Conservation (phyloP, 30 jellyfish, hydroid and myxozoan genomes). For the Pseudorhiza aurosa region DNA sequence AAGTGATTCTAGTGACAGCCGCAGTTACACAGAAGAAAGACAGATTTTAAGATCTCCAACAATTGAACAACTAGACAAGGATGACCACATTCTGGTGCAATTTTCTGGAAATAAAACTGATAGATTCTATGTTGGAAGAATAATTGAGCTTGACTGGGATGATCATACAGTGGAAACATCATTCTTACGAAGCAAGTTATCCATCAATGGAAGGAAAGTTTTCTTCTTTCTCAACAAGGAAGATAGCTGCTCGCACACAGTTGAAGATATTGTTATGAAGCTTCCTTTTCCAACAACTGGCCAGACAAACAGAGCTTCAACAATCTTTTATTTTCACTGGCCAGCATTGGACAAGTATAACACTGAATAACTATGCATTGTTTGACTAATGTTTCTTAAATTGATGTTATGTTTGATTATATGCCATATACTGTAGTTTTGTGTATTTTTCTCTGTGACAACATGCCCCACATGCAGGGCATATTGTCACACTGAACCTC, state of each 20-base stretch:
- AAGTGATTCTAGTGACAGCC: conserved; percentile 32
- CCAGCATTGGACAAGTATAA: no score
- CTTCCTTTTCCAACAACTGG: conserved; percentile 64
- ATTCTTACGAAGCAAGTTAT: conserved; percentile 53
- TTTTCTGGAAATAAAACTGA: conserved; percentile 44
- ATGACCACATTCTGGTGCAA: conserved; percentile 42
- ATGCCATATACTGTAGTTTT: no score
- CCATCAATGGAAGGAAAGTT: conserved; percentile 30
- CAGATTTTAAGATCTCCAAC: conserved; percentile 55
- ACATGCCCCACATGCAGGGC: no score
- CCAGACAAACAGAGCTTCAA: conserved; percentile 19
- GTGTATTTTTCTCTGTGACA: no score
- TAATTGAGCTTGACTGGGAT: conserved; percentile 17
- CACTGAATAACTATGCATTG: no score
- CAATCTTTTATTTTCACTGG: not conserved
- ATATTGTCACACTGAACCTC: no score
- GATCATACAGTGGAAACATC: conserved; percentile 52
- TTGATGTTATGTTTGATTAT: no score
- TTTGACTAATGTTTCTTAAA: no score
- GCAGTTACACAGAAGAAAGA: conserved; percentile 34
- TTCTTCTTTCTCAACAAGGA: conserved; percentile 30
- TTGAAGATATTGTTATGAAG: conserved; percentile 43
- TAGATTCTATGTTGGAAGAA: conserved; percentile 34
- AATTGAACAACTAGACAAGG: conserved; percentile 44
- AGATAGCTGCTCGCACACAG: conserved; percentile 41